Conservation (phyloP, 1,140 invertebrate species). For the Oreohelix idahoensis region DNA sequence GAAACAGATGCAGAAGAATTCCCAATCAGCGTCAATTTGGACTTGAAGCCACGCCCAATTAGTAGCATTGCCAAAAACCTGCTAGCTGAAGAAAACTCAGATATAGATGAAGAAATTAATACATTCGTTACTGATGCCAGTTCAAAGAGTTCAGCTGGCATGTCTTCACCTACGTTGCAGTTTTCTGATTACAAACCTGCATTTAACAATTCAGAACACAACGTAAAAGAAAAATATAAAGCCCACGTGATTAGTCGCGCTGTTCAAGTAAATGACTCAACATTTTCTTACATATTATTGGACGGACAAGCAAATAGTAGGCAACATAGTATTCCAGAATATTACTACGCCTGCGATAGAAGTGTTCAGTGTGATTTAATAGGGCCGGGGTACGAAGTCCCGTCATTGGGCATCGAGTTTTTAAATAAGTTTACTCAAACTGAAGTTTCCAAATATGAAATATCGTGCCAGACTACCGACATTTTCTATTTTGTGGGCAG, state of each 20-base stretch:
- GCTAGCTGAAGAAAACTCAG: not conserved
- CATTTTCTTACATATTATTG: not conserved
- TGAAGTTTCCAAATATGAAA: not conserved
- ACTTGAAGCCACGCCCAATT: not conserved
- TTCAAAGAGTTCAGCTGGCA: not conserved
- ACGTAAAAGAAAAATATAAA: not conserved
- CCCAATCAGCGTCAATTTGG: not conserved
- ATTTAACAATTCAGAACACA: not conserved
- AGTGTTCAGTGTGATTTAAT: not conserved
- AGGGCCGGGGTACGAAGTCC: not conserved
- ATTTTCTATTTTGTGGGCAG: not conserved
- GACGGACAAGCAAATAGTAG: not conserved
- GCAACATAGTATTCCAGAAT: not conserved
- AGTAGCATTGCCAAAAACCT: slow-evolving; percentile 3
- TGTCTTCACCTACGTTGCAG: not conserved
- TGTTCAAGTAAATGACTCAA: not conserved
- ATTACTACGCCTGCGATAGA: slow-evolving; percentile 22
- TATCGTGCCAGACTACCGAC: slow-evolving; percentile 12
- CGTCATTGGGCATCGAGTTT: not conserved
- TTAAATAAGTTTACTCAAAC: slow-evolving; percentile 22
- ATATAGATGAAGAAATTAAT: not conserved
- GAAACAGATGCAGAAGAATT: slow-evolving; percentile 41
- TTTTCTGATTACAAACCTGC: not conserved
- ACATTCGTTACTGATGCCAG: not conserved
- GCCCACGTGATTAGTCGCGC: slow-evolving; percentile 1